Percentiles rank a stretch among this genome's conserved stretches.
These are phyloP conservation scores for Lasioglossum lativentre DNA, from an alignment of 2,888 invertebrate genomes.

Conservation along the genomic window DNA sequence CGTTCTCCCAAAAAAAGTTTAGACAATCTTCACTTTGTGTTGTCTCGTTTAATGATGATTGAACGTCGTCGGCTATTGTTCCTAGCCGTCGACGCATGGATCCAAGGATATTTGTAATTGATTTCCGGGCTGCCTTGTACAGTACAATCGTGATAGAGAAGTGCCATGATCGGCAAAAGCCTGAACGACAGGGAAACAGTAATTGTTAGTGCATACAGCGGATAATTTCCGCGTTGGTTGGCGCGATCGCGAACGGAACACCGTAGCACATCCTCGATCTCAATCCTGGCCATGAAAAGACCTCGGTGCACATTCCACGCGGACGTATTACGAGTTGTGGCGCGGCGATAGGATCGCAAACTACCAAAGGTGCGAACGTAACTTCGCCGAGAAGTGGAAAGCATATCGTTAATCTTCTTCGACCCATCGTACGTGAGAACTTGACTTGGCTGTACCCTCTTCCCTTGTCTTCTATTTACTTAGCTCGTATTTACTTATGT, in stretches of 20 bases:
- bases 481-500: neutral
- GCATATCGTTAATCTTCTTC: constrained; percentile 65
- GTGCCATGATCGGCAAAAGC: neutral
- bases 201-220: constrained; percentile 23
- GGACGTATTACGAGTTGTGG: constrained; percentile 67
- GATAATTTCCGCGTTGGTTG: constrained; percentile 42
- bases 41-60: neutral
- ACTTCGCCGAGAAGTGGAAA: constrained; percentile 60
- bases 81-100: neutral
- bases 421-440: constrained; percentile 29
- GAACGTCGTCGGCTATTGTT: neutral
- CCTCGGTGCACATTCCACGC: constrained; percentile 54
- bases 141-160: neutral
- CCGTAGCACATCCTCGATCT: constrained; percentile 57
- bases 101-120: neutral
- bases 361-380: constrained; percentile 62
- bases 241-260: constrained; percentile 47
- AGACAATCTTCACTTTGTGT: neutral
- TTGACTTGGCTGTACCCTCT: neutral
- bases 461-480: neutral
- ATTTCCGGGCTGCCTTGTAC: constrained; percentile 5
- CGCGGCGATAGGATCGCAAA: constrained; percentile 57
- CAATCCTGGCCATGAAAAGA: constrained; percentile 58
- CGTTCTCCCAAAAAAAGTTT: neutral
- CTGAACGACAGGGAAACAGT: neutral